These are phyloP conservation scores for Xyliphius kryptos DNA, from an alignment of 2,113 vertebrate genomes.

Conservation along the genomic window DNA sequence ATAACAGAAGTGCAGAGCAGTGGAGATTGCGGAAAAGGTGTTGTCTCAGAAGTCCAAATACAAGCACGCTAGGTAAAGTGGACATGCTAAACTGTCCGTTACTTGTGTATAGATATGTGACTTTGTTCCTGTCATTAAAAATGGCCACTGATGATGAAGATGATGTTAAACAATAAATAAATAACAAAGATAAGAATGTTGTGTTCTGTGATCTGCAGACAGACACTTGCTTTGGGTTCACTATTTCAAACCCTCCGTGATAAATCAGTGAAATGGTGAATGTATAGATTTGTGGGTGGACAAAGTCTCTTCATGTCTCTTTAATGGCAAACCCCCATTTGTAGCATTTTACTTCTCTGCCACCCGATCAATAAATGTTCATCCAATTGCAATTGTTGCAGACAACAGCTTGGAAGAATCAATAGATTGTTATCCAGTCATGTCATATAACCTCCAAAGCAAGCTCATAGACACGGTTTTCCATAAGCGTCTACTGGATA, in stretches of 20 bases:
- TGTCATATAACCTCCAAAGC: slow-evolving; percentile 10
- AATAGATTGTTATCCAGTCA: slow-evolving; percentile 16
- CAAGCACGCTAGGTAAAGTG: no score
- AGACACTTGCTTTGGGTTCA: not conserved
- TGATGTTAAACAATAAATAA: no score
- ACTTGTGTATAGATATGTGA: no score
- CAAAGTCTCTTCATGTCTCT: not conserved
- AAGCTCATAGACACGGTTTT: not conserved
- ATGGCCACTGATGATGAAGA: no score
- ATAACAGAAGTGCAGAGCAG: no score
- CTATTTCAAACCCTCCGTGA: not conserved
- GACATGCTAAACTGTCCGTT: no score
- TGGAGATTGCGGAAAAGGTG: no score
- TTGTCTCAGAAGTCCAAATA: no score
- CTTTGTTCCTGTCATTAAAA: no score
- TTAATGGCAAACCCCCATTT: slow-evolving; percentile 7
- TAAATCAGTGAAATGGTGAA: not conserved
- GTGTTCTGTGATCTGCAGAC: not conserved
- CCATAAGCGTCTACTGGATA: slow-evolving; percentile 1
- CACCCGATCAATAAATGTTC: slow-evolving; percentile 12
- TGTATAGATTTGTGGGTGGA: not conserved
- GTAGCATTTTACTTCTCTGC: not conserved
- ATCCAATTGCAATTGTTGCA: slow-evolving; percentile 14
- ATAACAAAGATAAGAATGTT: not conserved
- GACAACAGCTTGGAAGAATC: slow-evolving; percentile 8